Evolutionary conservation across 2,888 invertebrate genomes (phyloP).

Genomic region (Ormyrus thymus): DNA sequence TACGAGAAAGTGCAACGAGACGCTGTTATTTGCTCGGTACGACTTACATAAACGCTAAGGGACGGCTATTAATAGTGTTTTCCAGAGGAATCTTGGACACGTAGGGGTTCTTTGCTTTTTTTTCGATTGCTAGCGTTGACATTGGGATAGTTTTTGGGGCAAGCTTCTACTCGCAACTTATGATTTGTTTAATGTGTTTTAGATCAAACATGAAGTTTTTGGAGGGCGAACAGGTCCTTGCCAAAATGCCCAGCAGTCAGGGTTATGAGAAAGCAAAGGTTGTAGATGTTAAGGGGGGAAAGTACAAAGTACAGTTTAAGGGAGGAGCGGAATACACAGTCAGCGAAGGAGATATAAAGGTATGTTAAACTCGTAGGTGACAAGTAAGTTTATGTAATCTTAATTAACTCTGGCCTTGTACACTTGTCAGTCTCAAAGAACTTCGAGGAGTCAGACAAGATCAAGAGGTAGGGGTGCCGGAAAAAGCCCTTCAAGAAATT

Average conservation of each 20-base stretch:
- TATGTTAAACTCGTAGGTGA: slow-evolving; percentile 47
- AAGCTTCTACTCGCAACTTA: neutral
- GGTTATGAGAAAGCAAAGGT: slow-evolving; percentile 65
- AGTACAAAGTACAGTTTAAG: slow-evolving; percentile 66
- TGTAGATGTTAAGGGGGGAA: slow-evolving; percentile 61
- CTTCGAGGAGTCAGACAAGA: slow-evolving; percentile 64
- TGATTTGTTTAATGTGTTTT: slow-evolving; percentile 10
- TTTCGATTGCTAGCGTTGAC: neutral
- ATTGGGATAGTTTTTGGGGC: neutral
- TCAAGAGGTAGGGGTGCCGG: slow-evolving; percentile 56
- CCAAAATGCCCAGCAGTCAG: slow-evolving; percentile 63
- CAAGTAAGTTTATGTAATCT: neutral
- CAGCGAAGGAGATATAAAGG: slow-evolving; percentile 64
- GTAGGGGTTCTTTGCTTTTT: slow-evolving; percentile 26
- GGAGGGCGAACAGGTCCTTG: slow-evolving; percentile 69
- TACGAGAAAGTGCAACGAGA: neutral
- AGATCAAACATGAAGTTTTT: slow-evolving; percentile 62
- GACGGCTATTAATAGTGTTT: slow-evolving; percentile 28
- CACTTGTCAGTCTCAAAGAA: slow-evolving; percentile 61
- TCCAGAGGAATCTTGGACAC: slow-evolving; percentile 32
- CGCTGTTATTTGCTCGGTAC: too few species aligned
- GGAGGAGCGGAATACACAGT: slow-evolving; percentile 65
- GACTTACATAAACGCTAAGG: slow-evolving; percentile 36
- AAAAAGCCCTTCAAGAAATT: slow-evolving; percentile 60
- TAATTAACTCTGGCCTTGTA: slow-evolving; percentile 41